Evolutionary conservation across 2,113 vertebrate genomes (phyloP), one percentile per base, ranked within the genome.

Genomic region (Elephas maximus): DNA sequence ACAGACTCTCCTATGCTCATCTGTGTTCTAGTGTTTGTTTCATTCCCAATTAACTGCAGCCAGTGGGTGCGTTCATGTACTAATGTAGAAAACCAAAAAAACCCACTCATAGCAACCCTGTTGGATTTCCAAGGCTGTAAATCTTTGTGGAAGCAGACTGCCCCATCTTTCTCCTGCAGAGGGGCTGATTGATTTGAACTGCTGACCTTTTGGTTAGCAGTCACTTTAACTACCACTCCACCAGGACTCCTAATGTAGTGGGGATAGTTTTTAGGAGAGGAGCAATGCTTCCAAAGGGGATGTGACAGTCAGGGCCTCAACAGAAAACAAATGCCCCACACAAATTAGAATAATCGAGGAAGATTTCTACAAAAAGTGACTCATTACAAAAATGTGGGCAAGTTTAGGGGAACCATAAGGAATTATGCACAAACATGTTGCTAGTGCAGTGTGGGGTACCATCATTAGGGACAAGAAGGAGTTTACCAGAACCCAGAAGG

Each of bases 361-460:
- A 73, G 2, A 9, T 65, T 53, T 81, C 78, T 74, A 18, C 41
- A 62, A 62, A 90, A 93, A 71, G 7, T 87, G 51, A 45, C 30
- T 86, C 71, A 53, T 83, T n/a, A 83, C 14, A 83, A 95, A 80
- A 88, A 37, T 51, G 28, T 65, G 48, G 63, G 26, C 45, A 91
- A 41, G 44, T 71, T 71, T 41, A 82, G 37, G 51, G 94, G 57
- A 85, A 45, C 4, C 33, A 33, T 41, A 48, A 65, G 2, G 30
- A 8, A 74, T 77, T 1, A 17, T 18, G 11, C 7, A 30, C 14
- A 87, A 48, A 87, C 7, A 14, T n/a, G n/a, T 45, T 24, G 17
- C 26, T 44, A 74, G 14, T 45, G 7, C 74, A 76, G 41, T 44
- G 8, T 18, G 63, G 23, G 21, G 20, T 76, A 41, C 51, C 53